Evolutionary conservation across 2,797 vertebrate genomes (phyloP).

Genomic region (Heteromormyrus szaboi): DNA sequence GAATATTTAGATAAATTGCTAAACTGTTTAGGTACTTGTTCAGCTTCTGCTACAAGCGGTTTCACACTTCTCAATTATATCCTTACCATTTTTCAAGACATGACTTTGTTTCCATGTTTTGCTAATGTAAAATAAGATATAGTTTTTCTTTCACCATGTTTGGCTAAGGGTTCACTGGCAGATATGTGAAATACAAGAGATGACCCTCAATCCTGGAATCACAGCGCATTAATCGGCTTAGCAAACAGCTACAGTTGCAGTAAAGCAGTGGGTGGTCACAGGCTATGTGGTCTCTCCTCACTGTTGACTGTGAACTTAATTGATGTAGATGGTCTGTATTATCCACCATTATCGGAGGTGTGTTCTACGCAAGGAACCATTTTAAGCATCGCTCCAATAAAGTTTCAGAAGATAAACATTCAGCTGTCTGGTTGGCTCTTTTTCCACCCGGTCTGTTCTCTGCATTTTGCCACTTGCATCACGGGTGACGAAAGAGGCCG

Average conservation of each 20-base stretch:
- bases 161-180: neutral
- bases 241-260: neutral
- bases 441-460: neutral
- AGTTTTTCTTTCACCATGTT: constrained; percentile 10
- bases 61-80: constrained; percentile 12
- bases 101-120: neutral
- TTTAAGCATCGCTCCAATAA: constrained; percentile 14
- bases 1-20: neutral
- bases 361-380: neutral
- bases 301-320: neutral
- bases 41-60: neutral
- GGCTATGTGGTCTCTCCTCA: neutral
- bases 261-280: neutral
- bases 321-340: neutral
- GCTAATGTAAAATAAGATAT: neutral
- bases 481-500: neutral
- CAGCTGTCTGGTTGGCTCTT: neutral
- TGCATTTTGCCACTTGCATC: neutral
- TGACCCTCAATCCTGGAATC: neutral
- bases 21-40: neutral
- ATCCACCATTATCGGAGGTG: neutral
- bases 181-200: neutral
- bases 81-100: constrained; percentile 11
- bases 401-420: neutral
- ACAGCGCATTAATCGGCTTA: neutral